Evolutionary conservation across 2,888 invertebrate genomes (phyloP), one percentile per base, ranked within the genome.

Genomic region (Sycophila texana): DNA sequence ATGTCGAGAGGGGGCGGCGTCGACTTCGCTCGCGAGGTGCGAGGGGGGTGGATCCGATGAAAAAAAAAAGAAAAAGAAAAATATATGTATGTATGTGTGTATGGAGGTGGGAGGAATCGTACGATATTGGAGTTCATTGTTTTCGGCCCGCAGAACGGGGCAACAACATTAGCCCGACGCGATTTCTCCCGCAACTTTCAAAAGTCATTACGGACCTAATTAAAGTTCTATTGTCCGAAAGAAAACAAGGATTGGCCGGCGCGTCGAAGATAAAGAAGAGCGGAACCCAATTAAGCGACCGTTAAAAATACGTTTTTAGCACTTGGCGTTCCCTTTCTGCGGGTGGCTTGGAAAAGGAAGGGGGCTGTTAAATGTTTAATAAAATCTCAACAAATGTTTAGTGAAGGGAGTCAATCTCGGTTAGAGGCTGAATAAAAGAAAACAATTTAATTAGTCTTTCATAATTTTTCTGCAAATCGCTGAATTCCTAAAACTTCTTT

Each of bases 161-260:
- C 26, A 53, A 51, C 68, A 30, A 68, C 71, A 77, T 77, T 66
- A 77, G 66, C 71, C 66, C 51, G 12, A 49, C 71, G 57, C 58
- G 49, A 65, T 65, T 63, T 26, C 61, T 26, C 30, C 22, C 12
- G 61, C n/a, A 57, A 77, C 65, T 77, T 77, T 58, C 49, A 58
- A 77, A 77, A 73, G 72, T 67, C 66, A 73, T 77, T 73, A 67
- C 53, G 61, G 67, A 67, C 60, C 77, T 73, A 77, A 67, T 73
- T 77, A 67, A 77, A 77, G 66, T 77, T 77, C 53, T 65, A 77
- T 77, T 77, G 72, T 73, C 14, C 30, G 65, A 66, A 58, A 58
- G 58, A 30, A 51, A 72, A 71, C 51, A 77, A 66, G 71, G 72
- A 77, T 71, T 12, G 60, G 51, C 30, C n/a, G 49, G 49, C 58